phyloP scores from a whole-genome alignment of 35 echinoderm and acorn worm genomes.

The Chiridota heheva region DNA sequence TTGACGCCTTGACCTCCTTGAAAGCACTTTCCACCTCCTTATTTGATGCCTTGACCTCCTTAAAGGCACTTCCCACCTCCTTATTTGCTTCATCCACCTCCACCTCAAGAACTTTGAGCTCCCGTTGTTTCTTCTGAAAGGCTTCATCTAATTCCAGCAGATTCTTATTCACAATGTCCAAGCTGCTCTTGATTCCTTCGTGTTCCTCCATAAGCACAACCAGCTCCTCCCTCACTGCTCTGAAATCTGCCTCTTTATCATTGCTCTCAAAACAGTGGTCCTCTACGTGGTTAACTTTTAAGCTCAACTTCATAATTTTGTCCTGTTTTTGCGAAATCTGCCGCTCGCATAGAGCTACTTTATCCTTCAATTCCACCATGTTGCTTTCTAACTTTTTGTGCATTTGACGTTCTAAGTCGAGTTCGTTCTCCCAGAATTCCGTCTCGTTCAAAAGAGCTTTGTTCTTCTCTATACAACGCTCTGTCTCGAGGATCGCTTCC shows the following conservation, averaged over 20 bases:
- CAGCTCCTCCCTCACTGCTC: constrained; percentile 64
- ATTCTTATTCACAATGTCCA: constrained; percentile 43
- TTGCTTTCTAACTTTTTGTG: constrained; percentile 42
- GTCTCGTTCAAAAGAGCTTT: constrained; percentile 65
- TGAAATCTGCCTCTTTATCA: constrained; percentile 44
- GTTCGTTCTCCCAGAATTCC: constrained; percentile 89
- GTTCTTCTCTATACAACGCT: constrained; percentile 53
- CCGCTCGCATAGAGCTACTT: constrained; percentile 46
- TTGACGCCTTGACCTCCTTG: too few relatives aligned
- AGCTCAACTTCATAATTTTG: constrained; percentile 36
- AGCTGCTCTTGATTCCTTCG: constrained; percentile 56
- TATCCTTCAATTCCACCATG: constrained; percentile 42
- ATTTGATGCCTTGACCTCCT: too few relatives aligned
- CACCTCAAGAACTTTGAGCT: not conserved
- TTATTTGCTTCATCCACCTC: too few relatives aligned
- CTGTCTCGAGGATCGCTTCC: constrained; percentile 58
- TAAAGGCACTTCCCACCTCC: too few relatives aligned
- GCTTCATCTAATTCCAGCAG: not conserved
- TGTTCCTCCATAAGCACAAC: constrained; percentile 60
- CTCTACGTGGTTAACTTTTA: constrained; percentile 47
- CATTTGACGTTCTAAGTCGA: constrained; percentile 77
- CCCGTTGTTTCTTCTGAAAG: constrained; percentile 32
- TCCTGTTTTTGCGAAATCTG: constrained; percentile 47
- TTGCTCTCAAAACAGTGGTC: constrained; percentile 17
- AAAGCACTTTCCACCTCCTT: too few relatives aligned